These are phyloP conservation scores for Coremacera marginata DNA, from an alignment of 2,888 invertebrate species.

Conservation along the genomic window DNA sequence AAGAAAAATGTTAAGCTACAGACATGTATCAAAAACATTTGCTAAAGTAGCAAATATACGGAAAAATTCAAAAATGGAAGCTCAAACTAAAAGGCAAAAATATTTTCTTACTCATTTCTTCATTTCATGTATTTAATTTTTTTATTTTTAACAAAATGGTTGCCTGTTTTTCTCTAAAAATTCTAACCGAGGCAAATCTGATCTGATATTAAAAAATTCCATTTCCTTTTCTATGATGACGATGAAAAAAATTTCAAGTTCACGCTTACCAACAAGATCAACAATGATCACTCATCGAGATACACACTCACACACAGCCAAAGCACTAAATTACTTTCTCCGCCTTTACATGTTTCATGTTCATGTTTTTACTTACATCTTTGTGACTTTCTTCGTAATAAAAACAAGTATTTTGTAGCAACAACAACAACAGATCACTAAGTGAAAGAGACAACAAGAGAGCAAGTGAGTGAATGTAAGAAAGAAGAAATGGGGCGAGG, in stretches of 20 bases:
- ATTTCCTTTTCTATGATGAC: conserved; percentile 28
- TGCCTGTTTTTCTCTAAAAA: background rate
- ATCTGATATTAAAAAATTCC: background rate
- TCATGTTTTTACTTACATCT: conserved; percentile 38
- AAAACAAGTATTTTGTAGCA: background rate
- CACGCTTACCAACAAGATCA: conserved; percentile 33
- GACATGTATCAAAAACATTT: too few relatives aligned
- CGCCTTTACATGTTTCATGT: conserved; percentile 12
- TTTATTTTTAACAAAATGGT: background rate
- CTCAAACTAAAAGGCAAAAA: too few relatives aligned
- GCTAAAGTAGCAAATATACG: too few relatives aligned
- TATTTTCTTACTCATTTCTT: too few relatives aligned
- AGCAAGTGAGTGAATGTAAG: background rate
- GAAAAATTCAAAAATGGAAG: too few relatives aligned
- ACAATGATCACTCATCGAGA: conserved; percentile 26
- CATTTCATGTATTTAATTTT: too few relatives aligned
- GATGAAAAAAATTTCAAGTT: conserved; percentile 46
- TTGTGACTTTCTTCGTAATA: conserved; percentile 55
- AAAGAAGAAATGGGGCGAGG: background rate
- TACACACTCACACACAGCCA: background rate
- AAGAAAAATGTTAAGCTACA: too few relatives aligned
- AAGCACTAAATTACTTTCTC: conserved; percentile 36
- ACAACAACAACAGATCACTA: background rate
- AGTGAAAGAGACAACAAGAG: conserved; percentile 5
- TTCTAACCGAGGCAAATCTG: background rate